Evolutionary conservation across 2,888 invertebrate species (phyloP).

Genomic region (Colostygia pectinataria): DNA sequence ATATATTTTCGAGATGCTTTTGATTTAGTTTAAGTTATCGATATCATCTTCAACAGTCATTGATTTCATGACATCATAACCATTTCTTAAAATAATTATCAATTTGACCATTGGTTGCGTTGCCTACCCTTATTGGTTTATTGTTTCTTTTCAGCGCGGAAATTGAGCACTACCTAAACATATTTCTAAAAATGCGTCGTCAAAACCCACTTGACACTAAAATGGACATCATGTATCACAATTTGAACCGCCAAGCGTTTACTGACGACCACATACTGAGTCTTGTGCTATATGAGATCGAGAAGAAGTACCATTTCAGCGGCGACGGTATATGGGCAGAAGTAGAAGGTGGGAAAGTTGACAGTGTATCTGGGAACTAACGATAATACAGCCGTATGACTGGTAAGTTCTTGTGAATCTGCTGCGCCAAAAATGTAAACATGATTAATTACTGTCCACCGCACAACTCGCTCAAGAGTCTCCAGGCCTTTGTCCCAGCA

Average conservation of each 20-base stretch:
- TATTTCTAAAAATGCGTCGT: slow-evolving; percentile 43
- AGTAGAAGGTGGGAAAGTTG: slow-evolving; percentile 48
- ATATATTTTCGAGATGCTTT: no score
- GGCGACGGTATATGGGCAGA: slow-evolving; percentile 88
- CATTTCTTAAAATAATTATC: no score
- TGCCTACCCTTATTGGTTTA: no score
- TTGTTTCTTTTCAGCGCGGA: slow-evolving; percentile 51
- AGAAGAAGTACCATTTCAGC: slow-evolving; percentile 88
- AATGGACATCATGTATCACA: slow-evolving; percentile 49
- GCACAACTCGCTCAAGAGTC: no score
- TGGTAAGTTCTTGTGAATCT: slow-evolving; percentile 1
- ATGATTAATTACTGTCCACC: no score
- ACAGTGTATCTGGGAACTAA: slow-evolving; percentile 29
- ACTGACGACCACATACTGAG: slow-evolving; percentile 83
- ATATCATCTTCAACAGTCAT: no score
- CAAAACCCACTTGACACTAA: slow-evolving; percentile 22
- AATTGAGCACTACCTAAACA: slow-evolving; percentile 53
- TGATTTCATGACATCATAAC: no score
- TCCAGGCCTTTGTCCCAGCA: no score
- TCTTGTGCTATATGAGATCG: slow-evolving; percentile 87
- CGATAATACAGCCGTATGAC: neutral
- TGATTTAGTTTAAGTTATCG: no score
- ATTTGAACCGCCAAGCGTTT: slow-evolving; percentile 49
- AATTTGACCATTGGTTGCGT: no score
- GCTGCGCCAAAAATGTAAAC: no score